phyloP scores from a whole-genome alignment of 2,113 vertebrate genomes.

The Coracopsis vasa region DNA sequence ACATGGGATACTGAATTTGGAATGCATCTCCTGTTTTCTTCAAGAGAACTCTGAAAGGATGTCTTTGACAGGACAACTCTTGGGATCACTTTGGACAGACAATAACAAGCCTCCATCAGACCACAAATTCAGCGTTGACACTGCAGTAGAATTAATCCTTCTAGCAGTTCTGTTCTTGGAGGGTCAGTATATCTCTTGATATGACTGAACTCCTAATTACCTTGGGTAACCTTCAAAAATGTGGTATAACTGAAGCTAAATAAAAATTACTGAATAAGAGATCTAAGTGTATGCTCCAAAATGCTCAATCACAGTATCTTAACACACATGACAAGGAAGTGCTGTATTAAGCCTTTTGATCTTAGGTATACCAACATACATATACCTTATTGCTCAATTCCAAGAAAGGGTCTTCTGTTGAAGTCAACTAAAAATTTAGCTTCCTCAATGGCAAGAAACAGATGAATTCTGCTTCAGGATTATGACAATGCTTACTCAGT shows the following conservation, averaged over 20 bases:
- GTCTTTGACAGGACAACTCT: not conserved
- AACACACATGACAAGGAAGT: not conserved
- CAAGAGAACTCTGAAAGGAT: not conserved
- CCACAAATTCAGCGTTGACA: not conserved
- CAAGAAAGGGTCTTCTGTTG: not conserved
- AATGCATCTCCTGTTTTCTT: not conserved
- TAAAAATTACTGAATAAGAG: not conserved
- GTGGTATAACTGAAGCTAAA: not conserved
- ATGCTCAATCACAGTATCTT: not conserved
- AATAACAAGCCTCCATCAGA: not conserved
- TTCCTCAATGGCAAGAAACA: not conserved
- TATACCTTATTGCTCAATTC: not conserved
- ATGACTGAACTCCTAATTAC: not conserved
- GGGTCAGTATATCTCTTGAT: not conserved
- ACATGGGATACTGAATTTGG: not conserved
- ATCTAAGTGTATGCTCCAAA: not conserved
- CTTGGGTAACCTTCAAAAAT: not conserved
- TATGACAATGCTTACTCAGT: not conserved
- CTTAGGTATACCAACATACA: not conserved
- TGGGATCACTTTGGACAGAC: not conserved
- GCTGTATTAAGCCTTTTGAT: not conserved
- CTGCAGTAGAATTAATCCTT: not conserved
- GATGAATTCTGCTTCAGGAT: not conserved
- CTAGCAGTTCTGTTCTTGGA: not conserved
- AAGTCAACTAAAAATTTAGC: not conserved